phyloP scores from a whole-genome alignment of 2,888 invertebrate genomes.

The Amorpha juglandis region DNA sequence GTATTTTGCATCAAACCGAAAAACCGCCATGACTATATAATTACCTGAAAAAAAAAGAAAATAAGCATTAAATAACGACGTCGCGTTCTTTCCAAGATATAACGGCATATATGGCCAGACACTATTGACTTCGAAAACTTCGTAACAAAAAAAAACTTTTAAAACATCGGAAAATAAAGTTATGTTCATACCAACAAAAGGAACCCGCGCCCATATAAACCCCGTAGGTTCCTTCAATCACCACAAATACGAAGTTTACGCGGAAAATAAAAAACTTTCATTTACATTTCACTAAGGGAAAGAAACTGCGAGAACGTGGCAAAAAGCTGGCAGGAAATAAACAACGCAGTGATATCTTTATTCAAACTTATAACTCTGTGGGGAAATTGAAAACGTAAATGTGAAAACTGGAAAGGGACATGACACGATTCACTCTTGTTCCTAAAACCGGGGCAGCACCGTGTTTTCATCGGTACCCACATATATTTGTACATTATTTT shows the following conservation, averaged over 20 bases:
- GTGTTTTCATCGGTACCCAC: background rate
- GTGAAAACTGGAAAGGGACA: constrained; percentile 34
- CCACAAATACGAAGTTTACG: constrained; percentile 17
- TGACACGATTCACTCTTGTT: background rate
- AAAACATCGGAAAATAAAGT: background rate
- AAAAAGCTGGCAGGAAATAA: constrained; percentile 36
- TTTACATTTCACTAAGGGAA: constrained; percentile 9
- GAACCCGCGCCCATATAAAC: background rate
- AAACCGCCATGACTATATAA: background rate
- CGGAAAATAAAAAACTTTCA: constrained; percentile 15
- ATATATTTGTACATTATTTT: background rate
- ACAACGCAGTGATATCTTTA: constrained; percentile 39
- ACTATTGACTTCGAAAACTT: background rate
- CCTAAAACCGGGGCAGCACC: background rate
- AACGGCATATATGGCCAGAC: background rate
- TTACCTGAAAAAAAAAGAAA: constrained; percentile 14
- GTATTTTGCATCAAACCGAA: background rate
- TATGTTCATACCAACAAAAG: background rate
- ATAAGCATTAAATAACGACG: background rate
- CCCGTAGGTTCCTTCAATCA: constrained; percentile 3
- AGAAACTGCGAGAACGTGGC: constrained; percentile 7
- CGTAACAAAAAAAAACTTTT: background rate
- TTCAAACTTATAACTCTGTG: constrained; percentile 39
- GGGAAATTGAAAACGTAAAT: constrained; percentile 60
- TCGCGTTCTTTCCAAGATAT: background rate